These are phyloP conservation scores for Steinernema carpocapsae DNA, from an alignment of 2,888 invertebrate species.

Conservation along the genomic window DNA sequence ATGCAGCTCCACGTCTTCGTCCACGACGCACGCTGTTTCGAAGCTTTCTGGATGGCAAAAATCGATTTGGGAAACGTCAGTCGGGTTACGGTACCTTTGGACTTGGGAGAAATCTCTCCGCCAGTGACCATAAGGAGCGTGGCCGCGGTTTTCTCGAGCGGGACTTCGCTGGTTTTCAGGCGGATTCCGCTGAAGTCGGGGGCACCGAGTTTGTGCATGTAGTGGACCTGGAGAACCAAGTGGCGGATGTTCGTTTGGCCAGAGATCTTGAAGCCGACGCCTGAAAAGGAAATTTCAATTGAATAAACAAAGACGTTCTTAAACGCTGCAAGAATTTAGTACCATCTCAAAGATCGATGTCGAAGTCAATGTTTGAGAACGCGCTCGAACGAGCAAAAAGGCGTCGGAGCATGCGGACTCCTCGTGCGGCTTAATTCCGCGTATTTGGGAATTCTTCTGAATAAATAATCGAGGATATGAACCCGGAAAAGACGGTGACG, in stretches of 20 bases:
- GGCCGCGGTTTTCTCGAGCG: constrained; percentile 82
- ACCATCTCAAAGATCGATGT: no score
- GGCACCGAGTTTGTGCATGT: constrained; percentile 70
- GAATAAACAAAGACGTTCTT: no score
- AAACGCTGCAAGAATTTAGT: constrained; percentile 8
- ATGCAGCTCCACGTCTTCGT: constrained; percentile 79
- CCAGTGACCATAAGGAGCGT: constrained; percentile 87
- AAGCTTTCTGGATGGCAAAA: constrained; percentile 72
- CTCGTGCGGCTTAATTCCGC: background rate
- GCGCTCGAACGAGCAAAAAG: no score
- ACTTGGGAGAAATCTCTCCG: constrained; percentile 75
- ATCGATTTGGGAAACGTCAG: constrained; percentile 40
- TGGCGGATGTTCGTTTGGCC: constrained; percentile 81
- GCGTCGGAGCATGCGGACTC: no score
- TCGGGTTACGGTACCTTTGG: constrained; percentile 46
- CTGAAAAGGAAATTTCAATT: constrained; percentile 39
- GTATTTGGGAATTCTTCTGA: background rate
- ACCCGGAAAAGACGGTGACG: no score
- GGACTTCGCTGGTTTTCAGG: constrained; percentile 51
- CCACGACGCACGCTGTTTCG: constrained; percentile 86
- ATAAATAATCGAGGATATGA: no score
- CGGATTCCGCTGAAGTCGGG: constrained; percentile 80
- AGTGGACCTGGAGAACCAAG: constrained; percentile 91
- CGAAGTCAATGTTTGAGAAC: no score
- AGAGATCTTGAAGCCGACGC: constrained; percentile 87